Conservation (phyloP, 2,113 vertebrate genomes). For the Orycteropus afer region DNA sequence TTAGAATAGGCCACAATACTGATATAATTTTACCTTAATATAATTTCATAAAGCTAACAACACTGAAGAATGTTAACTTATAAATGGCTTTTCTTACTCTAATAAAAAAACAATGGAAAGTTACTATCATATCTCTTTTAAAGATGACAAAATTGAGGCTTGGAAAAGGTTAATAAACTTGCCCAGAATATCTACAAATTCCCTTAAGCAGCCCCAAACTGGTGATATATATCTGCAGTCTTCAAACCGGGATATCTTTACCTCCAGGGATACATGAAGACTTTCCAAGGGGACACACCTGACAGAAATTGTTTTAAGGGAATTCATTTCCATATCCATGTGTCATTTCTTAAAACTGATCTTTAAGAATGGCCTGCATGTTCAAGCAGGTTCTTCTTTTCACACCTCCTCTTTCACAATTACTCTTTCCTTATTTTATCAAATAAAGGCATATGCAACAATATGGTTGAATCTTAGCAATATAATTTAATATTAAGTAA, state of each 20-base stretch:
- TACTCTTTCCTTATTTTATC: constrained; percentile 55
- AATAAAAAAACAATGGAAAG: constrained; percentile 52
- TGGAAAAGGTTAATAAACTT: constrained; percentile 77
- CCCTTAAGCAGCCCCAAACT: constrained; percentile 57
- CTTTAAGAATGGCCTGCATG: constrained; percentile 54
- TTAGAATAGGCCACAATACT: constrained; percentile 52
- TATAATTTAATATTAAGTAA: constrained; percentile 62
- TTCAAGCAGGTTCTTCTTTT: constrained; percentile 47
- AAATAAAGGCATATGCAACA: constrained; percentile 73
- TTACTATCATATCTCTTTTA: constrained; percentile 63
- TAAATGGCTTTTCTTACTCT: constrained; percentile 51
- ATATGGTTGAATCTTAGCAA: constrained; percentile 70
- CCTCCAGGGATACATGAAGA: constrained; percentile 23
- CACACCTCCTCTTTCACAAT: constrained; percentile 52
- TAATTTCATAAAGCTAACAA: constrained; percentile 59
- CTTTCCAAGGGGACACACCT: constrained; percentile 19
- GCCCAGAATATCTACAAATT: constrained; percentile 73
- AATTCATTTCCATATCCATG: constrained; percentile 3
- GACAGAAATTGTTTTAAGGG: constrained; percentile 8
- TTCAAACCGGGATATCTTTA: constrained; percentile 52
- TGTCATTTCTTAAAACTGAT: neutral
- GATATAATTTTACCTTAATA: constrained; percentile 24
- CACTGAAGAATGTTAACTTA: constrained; percentile 44
- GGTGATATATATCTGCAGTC: neutral
- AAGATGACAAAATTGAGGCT: constrained; percentile 73